Conservation (phyloP, 2,888 invertebrate species). For the Chrysolina haemoptera region DNA sequence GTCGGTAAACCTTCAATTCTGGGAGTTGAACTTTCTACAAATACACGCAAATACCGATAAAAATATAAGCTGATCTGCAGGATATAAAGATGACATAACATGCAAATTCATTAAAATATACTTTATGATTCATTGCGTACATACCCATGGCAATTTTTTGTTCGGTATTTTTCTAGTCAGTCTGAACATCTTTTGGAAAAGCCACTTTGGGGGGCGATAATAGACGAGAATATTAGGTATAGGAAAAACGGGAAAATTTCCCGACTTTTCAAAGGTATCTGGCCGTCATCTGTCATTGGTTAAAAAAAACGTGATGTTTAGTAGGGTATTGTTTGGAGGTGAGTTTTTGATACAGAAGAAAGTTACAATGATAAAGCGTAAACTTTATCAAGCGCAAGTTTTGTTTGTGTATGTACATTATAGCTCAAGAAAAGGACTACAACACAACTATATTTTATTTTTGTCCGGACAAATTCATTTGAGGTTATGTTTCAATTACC, state of each 20-base stretch:
- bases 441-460: no score
- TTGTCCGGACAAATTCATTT: slow-evolving; percentile 50
- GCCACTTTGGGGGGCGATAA: slow-evolving; percentile 54
- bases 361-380: no score
- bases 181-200: slow-evolving; percentile 64
- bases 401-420: not conserved
- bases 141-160: slow-evolving; percentile 62
- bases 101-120: slow-evolving; percentile 32
- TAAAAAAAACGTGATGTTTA: slow-evolving; percentile 42
- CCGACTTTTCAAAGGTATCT: slow-evolving; percentile 47
- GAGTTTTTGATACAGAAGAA: slow-evolving; percentile 43
- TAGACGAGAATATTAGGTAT: slow-evolving; percentile 44
- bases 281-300: slow-evolving; percentile 55
- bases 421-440: not conserved
- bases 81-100: slow-evolving; percentile 60
- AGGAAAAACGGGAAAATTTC: slow-evolving; percentile 38
- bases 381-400: no score
- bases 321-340: slow-evolving; percentile 55
- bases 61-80: not conserved
- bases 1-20: slow-evolving; percentile 24
- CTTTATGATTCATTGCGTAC: slow-evolving; percentile 38
- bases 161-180: slow-evolving; percentile 58
- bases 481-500: slow-evolving; percentile 53
- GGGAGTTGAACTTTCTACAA: slow-evolving; percentile 26
- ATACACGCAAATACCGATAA: not conserved